A percentile compares a stretch with the other conserved stretches of the same genome.
These are phyloP conservation scores for Limosa lapponica DNA, from an alignment of 2,797 vertebrate species.

Conservation along the genomic window DNA sequence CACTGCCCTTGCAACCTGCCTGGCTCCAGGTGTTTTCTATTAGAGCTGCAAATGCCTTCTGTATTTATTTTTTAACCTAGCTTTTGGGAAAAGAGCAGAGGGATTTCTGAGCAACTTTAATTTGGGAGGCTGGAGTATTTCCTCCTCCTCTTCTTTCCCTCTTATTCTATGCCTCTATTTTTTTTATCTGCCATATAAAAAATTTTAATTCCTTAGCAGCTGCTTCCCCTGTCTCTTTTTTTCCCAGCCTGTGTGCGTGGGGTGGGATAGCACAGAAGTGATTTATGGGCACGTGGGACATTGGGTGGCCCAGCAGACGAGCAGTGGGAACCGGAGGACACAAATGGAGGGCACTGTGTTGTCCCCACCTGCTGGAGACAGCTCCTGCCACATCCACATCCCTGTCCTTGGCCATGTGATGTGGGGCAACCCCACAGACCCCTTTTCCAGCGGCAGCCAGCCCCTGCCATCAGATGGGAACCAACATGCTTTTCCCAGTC, in stretches of 20 bases:
- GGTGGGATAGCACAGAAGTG: background rate
- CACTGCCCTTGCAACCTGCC: background rate
- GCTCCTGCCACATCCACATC: background rate
- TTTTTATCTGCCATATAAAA: background rate
- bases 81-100: background rate
- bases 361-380: rapidly evolving
- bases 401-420: background rate
- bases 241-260: background rate
- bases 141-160: background rate
- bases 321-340: background rate
- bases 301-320: rapidly evolving
- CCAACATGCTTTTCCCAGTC: background rate
- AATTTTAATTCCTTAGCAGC: background rate
- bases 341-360: background rate
- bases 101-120: background rate
- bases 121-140: background rate
- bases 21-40: background rate
- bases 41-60: background rate
- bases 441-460: background rate
- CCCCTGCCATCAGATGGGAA: background rate
- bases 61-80: background rate
- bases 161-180: background rate
- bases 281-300: no score
- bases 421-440: background rate
- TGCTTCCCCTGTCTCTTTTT: background rate